Evolutionary conservation across 2,113 vertebrate species (phyloP), one percentile per base, ranked within the genome.

Genomic region (Ellobius talpinus): DNA sequence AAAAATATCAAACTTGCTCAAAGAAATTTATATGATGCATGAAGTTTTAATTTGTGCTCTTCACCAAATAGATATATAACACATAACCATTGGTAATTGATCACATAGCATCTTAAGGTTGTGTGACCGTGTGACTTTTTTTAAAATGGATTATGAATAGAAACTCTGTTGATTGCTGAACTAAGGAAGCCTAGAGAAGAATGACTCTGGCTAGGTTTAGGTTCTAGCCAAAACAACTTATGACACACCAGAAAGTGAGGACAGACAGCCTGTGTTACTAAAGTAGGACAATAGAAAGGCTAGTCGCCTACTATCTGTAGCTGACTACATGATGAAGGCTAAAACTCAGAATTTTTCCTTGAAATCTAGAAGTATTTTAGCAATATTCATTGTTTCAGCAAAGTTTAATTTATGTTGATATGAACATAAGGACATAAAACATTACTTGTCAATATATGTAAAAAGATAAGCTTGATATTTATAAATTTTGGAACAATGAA

Each of bases 261-360:
- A 70, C 2, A 23, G 23, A 42, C 2, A n/a, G 12, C 36, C 65
- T 14, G 1, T 81, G 5, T 82, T 17, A 29, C 17, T 72, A 17
- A 58, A 66, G 14, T 2, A 50, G 9, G 21, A 50, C 14, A n/a
- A 33, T 42, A 7, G 8, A 1, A 2, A 65, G 19, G 1, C 11
- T 17, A 70, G 9, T 1, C 5, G 17, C 0, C 19, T 29, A 16
- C 1, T 2, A 2, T 26, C 8, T 17, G 1, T 14, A 39, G 36
- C 1, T 52, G 17, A 13, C 42, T 33, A 3, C 31, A 13, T 13
- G 33, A 72, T 29, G 0, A 77, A 31, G 74, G 16, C 33, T 70
- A 65, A 86, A 78, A 21, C 10, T 47, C 61, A 74, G 29, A 86
- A 33, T 24, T 52, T 39, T 86, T 77, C 45, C 0, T 12, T 88